Evolutionary conservation across 2,888 invertebrate species (phyloP).

Genomic region (Creontiades dilutus): DNA sequence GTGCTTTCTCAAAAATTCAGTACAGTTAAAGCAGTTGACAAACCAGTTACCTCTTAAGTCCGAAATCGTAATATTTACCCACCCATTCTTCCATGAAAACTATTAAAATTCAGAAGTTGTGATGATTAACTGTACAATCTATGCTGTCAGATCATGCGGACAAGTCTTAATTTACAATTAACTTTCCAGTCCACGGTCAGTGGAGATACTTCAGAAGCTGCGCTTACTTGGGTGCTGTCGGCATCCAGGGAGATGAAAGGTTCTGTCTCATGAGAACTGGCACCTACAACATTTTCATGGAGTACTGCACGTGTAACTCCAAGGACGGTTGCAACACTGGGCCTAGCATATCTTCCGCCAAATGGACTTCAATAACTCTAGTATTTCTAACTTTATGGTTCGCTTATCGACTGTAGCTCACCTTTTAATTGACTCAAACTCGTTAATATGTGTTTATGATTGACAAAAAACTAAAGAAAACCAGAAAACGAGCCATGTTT

Average conservation of each 20-base stretch:
- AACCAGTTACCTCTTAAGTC: too few species aligned
- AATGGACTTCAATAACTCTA: background rate
- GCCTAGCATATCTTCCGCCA: constrained; percentile 7
- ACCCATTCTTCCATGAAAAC: too few species aligned
- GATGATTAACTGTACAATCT: too few species aligned
- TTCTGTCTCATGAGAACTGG: constrained; percentile 94
- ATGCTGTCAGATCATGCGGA: too few species aligned
- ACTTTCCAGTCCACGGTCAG: constrained; percentile 76
- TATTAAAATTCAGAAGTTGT: too few species aligned
- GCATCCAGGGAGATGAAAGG: constrained; percentile 92
- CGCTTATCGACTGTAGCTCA: background rate
- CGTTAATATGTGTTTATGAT: background rate
- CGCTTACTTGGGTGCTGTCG: constrained; percentile 94
- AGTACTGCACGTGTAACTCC: constrained; percentile 94
- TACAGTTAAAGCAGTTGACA: too few species aligned
- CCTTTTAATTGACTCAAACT: background rate
- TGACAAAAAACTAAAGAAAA: background rate
- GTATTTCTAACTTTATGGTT: background rate
- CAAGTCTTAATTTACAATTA: constrained; percentile 51
- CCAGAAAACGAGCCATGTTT: background rate
- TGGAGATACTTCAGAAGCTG: constrained; percentile 80
- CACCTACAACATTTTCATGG: constrained; percentile 95
- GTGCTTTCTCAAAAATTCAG: too few species aligned
- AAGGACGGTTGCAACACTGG: constrained; percentile 94
- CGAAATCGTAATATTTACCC: too few species aligned